Conservation (phyloP, 2,888 invertebrate species). For the Cephus rjabovi region DNA sequence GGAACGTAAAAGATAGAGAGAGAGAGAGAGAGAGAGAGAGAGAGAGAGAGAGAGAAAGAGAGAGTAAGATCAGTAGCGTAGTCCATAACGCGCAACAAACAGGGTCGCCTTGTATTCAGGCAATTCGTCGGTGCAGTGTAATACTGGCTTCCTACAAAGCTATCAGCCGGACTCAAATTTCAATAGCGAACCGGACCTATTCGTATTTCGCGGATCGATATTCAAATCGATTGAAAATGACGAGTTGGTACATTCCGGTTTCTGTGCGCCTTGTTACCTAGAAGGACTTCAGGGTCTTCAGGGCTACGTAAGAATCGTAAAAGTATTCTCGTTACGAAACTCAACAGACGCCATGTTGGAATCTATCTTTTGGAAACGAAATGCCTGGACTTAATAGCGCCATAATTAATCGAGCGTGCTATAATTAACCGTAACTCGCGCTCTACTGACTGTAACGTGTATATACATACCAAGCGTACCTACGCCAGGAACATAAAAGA, state of each 20-base stretch:
- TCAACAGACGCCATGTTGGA: background rate
- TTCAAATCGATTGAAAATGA: background rate
- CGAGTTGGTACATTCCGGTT: background rate
- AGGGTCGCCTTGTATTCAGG: background rate
- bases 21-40: background rate
- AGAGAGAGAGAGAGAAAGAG: background rate
- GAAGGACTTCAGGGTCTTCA: no score
- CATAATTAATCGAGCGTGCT: conserved; percentile 17
- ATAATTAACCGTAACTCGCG: conserved; percentile 13
- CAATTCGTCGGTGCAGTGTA: background rate
- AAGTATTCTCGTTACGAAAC: background rate
- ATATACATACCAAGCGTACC: background rate
- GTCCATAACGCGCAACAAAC: background rate
- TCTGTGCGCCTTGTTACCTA: no score
- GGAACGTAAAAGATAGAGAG: background rate
- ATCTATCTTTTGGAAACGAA: background rate
- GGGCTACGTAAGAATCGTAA: background rate
- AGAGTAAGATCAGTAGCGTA: background rate
- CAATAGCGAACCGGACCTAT: background rate
- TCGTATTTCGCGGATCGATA: background rate
- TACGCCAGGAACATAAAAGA: background rate
- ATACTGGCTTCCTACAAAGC: background rate
- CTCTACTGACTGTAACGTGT: background rate
- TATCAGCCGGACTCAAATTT: background rate
- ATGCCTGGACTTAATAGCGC: conserved; percentile 5